Conservation (phyloP, 1,140 invertebrate species). For the Drosophila melanogaster region DNA sequence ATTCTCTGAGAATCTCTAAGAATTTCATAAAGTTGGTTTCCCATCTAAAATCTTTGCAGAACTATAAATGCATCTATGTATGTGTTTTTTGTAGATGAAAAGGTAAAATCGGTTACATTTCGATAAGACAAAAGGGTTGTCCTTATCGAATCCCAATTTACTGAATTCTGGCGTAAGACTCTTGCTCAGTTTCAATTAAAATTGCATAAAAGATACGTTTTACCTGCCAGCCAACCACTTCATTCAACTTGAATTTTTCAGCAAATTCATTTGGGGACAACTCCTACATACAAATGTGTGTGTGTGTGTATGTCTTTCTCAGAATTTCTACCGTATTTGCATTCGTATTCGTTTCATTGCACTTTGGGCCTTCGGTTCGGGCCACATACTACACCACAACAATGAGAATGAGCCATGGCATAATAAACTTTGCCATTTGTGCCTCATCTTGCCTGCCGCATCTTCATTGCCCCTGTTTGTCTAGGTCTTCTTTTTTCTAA, state of each 20-base stretch:
- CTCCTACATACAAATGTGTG: neutral
- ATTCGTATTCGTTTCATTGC: conserved; percentile 45
- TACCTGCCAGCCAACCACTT: neutral
- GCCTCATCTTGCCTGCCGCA: conserved; percentile 20
- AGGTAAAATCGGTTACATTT: neutral
- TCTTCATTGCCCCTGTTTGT: conserved; percentile 1
- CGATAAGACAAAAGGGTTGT: neutral
- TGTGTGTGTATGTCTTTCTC: neutral
- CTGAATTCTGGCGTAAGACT: neutral
- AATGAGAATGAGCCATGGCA: conserved; percentile 26
- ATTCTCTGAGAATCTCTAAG: neutral
- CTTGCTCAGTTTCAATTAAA: neutral
- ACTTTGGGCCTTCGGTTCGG: conserved; percentile 18
- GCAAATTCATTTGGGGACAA: conserved; percentile 1
- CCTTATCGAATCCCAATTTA: neutral
- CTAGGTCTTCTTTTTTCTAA: conserved; percentile 36
- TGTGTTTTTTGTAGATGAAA: neutral
- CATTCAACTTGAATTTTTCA: neutral
- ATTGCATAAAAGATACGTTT: neutral
- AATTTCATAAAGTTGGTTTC: neutral
- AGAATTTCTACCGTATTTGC: conserved; percentile 16
- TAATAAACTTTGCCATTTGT: conserved; percentile 56
- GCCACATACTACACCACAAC: conserved; percentile 6
- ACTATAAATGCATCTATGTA: no score
- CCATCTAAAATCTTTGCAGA: no score